Percentiles rank a stretch among this genome's conserved stretches.
Evolutionary conservation across 2,113 vertebrate species (phyloP).

Genomic region (Copsychus sechellarum): DNA sequence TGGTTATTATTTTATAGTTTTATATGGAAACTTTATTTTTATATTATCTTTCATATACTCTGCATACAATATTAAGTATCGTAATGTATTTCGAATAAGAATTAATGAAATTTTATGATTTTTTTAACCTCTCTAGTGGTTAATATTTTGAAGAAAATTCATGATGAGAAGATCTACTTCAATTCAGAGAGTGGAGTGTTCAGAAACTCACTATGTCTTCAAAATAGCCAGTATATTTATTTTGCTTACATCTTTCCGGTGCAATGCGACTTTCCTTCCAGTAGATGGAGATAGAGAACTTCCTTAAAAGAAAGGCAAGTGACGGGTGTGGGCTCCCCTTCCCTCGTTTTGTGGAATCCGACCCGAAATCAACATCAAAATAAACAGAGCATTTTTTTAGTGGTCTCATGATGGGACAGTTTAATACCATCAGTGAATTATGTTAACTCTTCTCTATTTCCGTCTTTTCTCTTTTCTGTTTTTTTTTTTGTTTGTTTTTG

Average conservation of each 20-base stretch:
- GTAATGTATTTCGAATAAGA: neutral
- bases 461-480: neutral
- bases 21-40: accelerated
- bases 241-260: neutral
- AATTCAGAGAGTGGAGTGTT: neutral
- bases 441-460: neutral
- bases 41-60: neutral
- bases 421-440: neutral
- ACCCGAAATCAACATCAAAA: neutral
- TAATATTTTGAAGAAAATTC: neutral
- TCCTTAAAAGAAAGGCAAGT: neutral
- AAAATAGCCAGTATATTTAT: neutral
- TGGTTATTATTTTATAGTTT: accelerated
- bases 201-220: neutral
- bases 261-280: neutral
- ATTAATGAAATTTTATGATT: neutral
- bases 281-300: slow-evolving; percentile 56
- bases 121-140: neutral
- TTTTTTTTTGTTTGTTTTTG: no score
- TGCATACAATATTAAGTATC: no score
- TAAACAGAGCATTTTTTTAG: neutral
- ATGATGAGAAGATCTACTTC: neutral
- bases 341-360: neutral
- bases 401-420: neutral
- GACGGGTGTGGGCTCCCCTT: neutral